Conservation (phyloP, 2,797 vertebrate genomes). For the Carcharodon carcharias region DNA sequence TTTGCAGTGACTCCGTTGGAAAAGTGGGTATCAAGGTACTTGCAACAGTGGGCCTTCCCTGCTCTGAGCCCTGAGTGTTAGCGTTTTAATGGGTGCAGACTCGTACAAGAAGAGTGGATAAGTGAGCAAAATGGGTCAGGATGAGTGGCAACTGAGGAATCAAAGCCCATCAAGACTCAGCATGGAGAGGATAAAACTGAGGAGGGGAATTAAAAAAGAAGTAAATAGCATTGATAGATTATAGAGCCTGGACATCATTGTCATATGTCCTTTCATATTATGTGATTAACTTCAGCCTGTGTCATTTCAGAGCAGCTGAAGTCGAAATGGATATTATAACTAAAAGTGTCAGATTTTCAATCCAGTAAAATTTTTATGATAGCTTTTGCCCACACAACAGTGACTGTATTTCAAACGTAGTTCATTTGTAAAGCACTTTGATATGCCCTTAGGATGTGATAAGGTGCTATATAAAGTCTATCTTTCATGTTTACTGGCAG, state of each 20-base stretch:
- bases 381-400: background rate
- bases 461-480: background rate
- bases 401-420: background rate
- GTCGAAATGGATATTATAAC: background rate
- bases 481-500: background rate
- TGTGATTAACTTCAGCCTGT: background rate
- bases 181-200: background rate
- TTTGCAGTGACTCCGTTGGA: background rate
- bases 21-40: background rate
- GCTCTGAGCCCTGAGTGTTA: background rate
- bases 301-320: background rate
- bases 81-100: background rate
- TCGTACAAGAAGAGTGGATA: background rate
- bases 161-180: background rate
- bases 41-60: background rate
- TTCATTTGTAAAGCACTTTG: background rate
- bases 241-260: background rate
- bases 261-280: background rate
- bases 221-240: background rate
- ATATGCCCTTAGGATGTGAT: background rate
- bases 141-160: background rate
- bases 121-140: background rate
- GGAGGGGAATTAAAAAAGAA: background rate
- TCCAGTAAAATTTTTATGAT: background rate
- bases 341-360: background rate